Evolutionary conservation across 2,888 invertebrate genomes (phyloP), one percentile per base, ranked within the genome.

Genomic region (Dicycla oo): DNA sequence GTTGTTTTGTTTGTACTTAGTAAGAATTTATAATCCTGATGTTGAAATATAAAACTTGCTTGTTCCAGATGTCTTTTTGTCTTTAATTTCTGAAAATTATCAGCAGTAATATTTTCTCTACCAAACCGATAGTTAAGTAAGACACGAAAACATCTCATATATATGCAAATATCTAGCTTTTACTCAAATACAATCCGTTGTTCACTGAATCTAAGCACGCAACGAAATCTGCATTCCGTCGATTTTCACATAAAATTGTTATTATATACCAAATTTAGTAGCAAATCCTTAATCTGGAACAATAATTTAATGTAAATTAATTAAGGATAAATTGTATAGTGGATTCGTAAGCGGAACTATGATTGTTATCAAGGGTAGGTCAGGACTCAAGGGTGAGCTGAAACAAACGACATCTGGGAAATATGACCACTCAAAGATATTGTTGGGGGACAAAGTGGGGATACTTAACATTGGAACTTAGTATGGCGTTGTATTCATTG

Each of bases 391-490:
- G 78, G 56, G 75, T 45, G 23, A 38, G 26, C 57, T 80, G 75
- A 43, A 73, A 76, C 70, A 66, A 83, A 83, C 69, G 80, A 47
- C 61, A 34, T 51, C 67, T 58, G 49, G 54, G 47, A 74, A 83
- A 63, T 71, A 84, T 69, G 75, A 72, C 82, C 73, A 81, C 79
- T 84, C 75, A 70, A 57, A 62, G 60, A 72, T 78, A 83, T 81
- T 83, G 73, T 69, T 51, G 40, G 68, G 84, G 71, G 67, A 69
- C 80, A 11, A 53, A 79, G 54, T 69, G 64, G 38, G n/a, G n/a
- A 53, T 62, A 69, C 79, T 78, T 78, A 65, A 56, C 61, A 54
- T 64, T 43, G 45, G 47, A 43, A 49, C 45, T 68, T 38, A 65
- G 43, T 68, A 43, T n/a, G 30, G 26, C 30, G 20, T 51, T 78